Conservation (phyloP, 1,140 invertebrate species). For the Coboldia fuscipes region DNA sequence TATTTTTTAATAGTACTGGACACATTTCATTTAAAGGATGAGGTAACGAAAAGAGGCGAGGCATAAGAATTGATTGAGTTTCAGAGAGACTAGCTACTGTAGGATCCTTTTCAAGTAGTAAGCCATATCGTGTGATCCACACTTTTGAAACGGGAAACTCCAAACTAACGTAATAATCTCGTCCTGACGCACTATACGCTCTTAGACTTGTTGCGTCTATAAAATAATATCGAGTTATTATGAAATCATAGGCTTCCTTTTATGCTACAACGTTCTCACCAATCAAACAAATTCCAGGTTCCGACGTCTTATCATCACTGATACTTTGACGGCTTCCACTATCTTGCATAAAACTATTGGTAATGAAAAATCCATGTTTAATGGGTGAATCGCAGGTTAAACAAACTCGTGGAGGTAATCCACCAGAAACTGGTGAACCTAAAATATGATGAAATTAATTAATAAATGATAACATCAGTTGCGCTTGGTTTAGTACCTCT, state of each 20-base stretch:
- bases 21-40: conserved; percentile 79
- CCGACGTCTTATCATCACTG: neutral
- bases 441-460: conserved; percentile 1
- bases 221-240: conserved; percentile 35
- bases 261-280: conserved; percentile 4
- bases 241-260: neutral
- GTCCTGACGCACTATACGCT: conserved; percentile 56
- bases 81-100: conserved; percentile 11
- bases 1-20: conserved; percentile 49
- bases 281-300: conserved; percentile 17
- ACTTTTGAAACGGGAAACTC: conserved; percentile 63
- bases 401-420: conserved; percentile 31
- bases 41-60: conserved; percentile 57
- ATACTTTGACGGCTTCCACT: neutral
- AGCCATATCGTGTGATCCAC: conserved; percentile 56
- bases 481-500: conserved; percentile 23
- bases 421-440: conserved; percentile 11
- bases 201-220: conserved; percentile 54
- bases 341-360: conserved; percentile 5
- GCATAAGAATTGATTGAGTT: conserved; percentile 22
- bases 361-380: conserved; percentile 58
- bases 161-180: conserved; percentile 60
- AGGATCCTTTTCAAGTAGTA: conserved; percentile 48
- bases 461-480: neutral
- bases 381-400: conserved; percentile 65